Percentiles rank a stretch among this genome's conserved stretches.
These are phyloP conservation scores for Fistularia tabacaria DNA, from an alignment of 2,797 vertebrate genomes.

Conservation along the genomic window DNA sequence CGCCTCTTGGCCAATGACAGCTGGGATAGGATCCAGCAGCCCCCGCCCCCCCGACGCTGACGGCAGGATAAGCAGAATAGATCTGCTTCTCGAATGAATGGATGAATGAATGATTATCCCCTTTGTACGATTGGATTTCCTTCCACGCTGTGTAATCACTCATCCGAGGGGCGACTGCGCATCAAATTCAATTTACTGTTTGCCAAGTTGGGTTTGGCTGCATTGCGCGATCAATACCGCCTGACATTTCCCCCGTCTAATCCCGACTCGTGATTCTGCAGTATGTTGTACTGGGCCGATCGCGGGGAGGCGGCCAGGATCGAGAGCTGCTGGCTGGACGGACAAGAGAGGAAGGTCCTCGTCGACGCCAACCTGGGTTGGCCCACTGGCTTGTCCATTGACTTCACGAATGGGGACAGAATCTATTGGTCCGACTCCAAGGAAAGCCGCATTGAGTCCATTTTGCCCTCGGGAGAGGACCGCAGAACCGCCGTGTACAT, in stretches of 20 bases:
- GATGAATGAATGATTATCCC: too few species aligned
- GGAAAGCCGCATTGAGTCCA: constrained; percentile 86
- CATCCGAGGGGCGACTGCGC: too few species aligned
- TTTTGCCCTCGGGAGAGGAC: constrained; percentile 83
- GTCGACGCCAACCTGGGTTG: constrained; percentile 81
- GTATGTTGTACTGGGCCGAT: constrained; percentile 89
- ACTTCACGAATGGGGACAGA: constrained; percentile 85
- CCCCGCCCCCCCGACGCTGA: too few species aligned
- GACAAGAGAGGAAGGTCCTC: constrained; percentile 79
- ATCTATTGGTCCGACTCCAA: constrained; percentile 94
- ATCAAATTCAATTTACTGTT: too few species aligned
- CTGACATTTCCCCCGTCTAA: neutral
- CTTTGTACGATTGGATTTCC: too few species aligned
- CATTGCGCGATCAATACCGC: too few species aligned
- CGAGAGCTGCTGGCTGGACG: constrained; percentile 90
- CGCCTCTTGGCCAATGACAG: too few species aligned
- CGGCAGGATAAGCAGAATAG: too few species aligned
- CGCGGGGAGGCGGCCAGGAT: constrained; percentile 83
- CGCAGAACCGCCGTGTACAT: constrained; percentile 74
- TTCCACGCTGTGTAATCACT: too few species aligned
- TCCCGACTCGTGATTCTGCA: constrained; percentile 23
- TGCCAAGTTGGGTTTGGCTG: too few species aligned
- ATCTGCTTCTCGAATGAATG: too few species aligned
- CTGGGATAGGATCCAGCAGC: too few species aligned
- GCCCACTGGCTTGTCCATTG: constrained; percentile 89